Base-by-base conservation (phyloP, 1,140 invertebrate species). In the Drosophila nannoptera region DNA sequence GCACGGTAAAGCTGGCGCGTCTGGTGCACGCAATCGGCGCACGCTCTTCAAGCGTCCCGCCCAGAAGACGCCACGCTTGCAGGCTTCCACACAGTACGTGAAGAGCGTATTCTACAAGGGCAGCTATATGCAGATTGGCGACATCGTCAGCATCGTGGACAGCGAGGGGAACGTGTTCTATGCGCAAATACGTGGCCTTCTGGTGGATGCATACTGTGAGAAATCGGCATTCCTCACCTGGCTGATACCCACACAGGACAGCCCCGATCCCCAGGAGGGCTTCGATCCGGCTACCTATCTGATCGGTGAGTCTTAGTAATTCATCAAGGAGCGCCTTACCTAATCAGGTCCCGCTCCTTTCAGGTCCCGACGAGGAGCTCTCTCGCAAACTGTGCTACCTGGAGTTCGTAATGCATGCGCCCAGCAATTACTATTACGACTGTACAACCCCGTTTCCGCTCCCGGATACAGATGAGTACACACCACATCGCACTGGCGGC, bases 211-310 rank as follows among this genome's bases (percentile, higher is more conserved):
- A 83, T 98, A 96, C 90, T 97, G 96, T 86, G 95, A 98, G 84
- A 98, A 98, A 90, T 97, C 96, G 90, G 96, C 96, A 5, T 95
- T 95, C 6, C 91, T 98, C n/a, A 97, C 96, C 0, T 98, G 97
- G 97, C 91, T 98, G 2, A 90, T 98, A 42, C 97, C 97, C 8
- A 97, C 96, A 4, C 92, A 93, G 73, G 91, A 92, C n/a, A 97
- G 95, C 87, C 95, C 94, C 16, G 92, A 93, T 45, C 93, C 94
- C 11, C 92, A 93, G 75, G 92, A 94, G 82, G 92, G 92, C 43
- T 98, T 98, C 90, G 95, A 96, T 91, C 95, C 97, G n/a, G 92
- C 95, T 54, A 97, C 96, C 16, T 98, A 97, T 84, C 94, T 97
- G 31, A 94, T 97, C 74, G 96, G 95, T 94, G 90, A 83, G 78